A percentile compares a stretch with the other conserved stretches of the same genome.
Evolutionary conservation across 1,140 invertebrate species (phyloP).

Genomic region (Neodiprion pinetum): DNA sequence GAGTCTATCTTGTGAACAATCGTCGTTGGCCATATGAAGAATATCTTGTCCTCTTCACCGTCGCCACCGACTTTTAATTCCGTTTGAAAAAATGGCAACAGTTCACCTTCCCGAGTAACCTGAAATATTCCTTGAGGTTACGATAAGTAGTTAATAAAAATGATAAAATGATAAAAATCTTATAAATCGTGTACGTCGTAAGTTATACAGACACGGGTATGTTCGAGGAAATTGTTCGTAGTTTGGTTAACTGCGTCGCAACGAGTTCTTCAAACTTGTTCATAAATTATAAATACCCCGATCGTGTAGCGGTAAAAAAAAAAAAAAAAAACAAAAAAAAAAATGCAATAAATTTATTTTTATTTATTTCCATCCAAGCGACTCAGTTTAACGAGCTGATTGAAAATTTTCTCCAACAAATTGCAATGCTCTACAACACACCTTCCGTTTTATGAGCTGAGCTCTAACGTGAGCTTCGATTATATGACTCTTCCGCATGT

Average conservation of each 20-base stretch:
- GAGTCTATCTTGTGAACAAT: conserved; percentile 85
- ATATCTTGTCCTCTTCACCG: conserved; percentile 81
- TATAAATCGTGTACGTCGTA: no score
- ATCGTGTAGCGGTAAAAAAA: no score
- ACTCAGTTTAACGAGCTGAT: no score
- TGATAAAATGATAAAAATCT: neutral
- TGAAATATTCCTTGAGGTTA: conserved; percentile 16
- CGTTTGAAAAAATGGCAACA: conserved; percentile 83
- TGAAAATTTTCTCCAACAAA: no score
- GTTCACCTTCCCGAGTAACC: conserved; percentile 85
- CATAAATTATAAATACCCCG: no score
- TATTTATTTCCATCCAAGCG: no score
- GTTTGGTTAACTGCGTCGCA: no score
- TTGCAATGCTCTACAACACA: conserved; percentile 35
- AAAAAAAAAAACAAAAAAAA: no score
- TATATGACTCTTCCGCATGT: conserved; percentile 98
- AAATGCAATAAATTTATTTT: no score
- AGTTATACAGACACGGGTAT: no score
- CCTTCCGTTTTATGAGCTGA: conserved; percentile 86
- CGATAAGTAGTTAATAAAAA: neutral
- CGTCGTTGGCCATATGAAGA: conserved; percentile 95
- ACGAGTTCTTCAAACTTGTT: no score
- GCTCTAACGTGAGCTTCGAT: conserved; percentile 92
- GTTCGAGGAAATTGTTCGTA: no score
- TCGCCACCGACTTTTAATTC: conserved; percentile 84